phyloP scores from a whole-genome alignment of 2,888 invertebrate species.

The Apamea monoglypha region DNA sequence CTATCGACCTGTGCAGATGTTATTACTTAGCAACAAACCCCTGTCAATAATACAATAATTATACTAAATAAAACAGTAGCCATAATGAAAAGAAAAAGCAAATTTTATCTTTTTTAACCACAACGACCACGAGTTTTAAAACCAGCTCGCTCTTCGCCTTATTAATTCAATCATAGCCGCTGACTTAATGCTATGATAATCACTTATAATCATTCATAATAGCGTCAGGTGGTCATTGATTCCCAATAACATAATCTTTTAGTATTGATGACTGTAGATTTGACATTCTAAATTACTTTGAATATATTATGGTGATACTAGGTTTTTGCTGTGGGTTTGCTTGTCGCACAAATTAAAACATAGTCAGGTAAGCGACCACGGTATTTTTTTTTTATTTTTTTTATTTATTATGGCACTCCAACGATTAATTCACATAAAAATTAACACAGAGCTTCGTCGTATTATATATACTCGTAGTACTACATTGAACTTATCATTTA shows the following conservation, averaged over 20 bases:
- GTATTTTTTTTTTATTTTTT: too few species aligned
- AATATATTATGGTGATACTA: conserved; percentile 50
- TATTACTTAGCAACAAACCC: too few species aligned
- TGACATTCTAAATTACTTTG: conserved; percentile 53
- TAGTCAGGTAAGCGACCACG: not conserved
- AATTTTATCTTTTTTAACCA: not conserved
- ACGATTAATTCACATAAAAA: too few species aligned
- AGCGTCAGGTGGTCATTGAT: conserved; percentile 52
- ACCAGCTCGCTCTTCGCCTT: conserved; percentile 29
- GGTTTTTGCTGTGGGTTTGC: not conserved
- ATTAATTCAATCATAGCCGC: conserved; percentile 48
- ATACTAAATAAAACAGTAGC: too few species aligned
- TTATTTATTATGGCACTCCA: too few species aligned
- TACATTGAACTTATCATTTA: too few species aligned
- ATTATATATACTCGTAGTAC: too few species aligned
- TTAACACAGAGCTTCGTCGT: too few species aligned
- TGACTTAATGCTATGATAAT: conserved; percentile 62
- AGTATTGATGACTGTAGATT: conserved; percentile 43
- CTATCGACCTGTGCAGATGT: too few species aligned
- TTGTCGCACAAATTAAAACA: not conserved
- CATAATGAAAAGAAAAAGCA: too few species aligned
- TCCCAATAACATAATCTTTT: conserved; percentile 57
- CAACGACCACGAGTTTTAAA: not conserved
- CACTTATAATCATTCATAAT: conserved; percentile 51
- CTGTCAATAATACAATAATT: too few species aligned